phyloP scores from a whole-genome alignment of 1,140 invertebrate genomes.

The Daktulosphaira vitifoliae region DNA sequence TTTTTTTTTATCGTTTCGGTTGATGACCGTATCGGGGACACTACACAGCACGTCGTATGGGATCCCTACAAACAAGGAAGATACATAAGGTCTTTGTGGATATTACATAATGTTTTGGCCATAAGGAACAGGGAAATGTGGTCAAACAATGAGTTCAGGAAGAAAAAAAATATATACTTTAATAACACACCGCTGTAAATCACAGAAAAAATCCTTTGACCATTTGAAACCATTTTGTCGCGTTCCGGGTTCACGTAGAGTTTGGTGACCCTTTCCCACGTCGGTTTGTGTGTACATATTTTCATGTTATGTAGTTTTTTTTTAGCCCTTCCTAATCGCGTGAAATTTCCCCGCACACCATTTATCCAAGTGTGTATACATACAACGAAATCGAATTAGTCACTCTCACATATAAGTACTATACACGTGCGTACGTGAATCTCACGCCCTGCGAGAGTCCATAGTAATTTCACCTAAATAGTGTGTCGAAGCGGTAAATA shows the following conservation, averaged over 20 bases:
- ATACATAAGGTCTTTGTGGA: neutral
- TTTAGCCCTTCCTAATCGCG: conserved; percentile 9
- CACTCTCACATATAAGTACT: neutral
- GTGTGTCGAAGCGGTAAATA: conserved; percentile 24
- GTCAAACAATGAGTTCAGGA: conserved; percentile 30
- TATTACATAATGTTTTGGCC: conserved; percentile 8
- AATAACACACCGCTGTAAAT: conserved; percentile 2
- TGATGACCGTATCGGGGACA: conserved; percentile 14
- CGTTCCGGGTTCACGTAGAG: conserved; percentile 33
- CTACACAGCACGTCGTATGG: neutral
- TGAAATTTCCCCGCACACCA: conserved; percentile 14
- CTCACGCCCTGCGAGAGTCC: conserved; percentile 30
- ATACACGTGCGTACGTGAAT: neutral
- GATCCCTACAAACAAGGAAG: conserved; percentile 1
- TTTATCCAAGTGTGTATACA: neutral
- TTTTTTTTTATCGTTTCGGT: neutral
- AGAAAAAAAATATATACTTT: neutral
- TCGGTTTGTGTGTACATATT: neutral
- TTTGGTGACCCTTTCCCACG: conserved; percentile 30
- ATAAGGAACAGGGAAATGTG: conserved; percentile 27
- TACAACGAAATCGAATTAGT: conserved; percentile 23
- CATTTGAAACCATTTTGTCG: conserved; percentile 16
- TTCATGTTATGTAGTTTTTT: conserved; percentile 5
- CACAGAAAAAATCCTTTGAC: neutral
- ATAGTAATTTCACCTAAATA: conserved; percentile 25